Evolutionary conservation across 2,797 vertebrate species (phyloP).

Genomic region (Myotis pilosus): DNA sequence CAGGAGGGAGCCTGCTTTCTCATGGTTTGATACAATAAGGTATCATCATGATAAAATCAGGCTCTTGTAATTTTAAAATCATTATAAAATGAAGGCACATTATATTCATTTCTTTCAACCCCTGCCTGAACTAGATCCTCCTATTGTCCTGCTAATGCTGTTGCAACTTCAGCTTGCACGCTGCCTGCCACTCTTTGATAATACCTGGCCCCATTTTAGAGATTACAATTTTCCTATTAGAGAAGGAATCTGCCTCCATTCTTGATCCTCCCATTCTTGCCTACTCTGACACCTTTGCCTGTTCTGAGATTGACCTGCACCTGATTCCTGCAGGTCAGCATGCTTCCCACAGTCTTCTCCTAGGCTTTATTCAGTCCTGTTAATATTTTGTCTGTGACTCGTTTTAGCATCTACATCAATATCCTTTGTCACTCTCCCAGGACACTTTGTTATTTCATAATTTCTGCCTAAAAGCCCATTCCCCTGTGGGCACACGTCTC

Average conservation of each 20-base stretch:
- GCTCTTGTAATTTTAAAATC: not conserved
- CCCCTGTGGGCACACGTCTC: not conserved
- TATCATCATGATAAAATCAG: not conserved
- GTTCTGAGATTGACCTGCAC: accelerated
- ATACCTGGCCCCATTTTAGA: not conserved
- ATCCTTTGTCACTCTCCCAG: not conserved
- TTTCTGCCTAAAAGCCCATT: not conserved
- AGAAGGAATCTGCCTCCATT: not conserved
- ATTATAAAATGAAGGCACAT: not conserved
- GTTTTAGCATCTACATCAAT: not conserved
- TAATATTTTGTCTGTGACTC: not conserved
- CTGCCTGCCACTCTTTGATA: not conserved
- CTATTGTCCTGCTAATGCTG: not conserved
- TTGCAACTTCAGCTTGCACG: accelerated
- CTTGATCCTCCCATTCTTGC: too few relatives aligned
- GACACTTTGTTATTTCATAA: not conserved
- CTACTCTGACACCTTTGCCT: not conserved
- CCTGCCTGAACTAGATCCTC: not conserved
- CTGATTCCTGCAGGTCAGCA: accelerated
- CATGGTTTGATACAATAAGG: not conserved
- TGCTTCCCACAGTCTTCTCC: not conserved
- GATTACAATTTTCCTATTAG: not conserved
- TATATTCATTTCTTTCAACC: not conserved
- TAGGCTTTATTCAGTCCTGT: not conserved
- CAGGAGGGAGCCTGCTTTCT: not conserved